These are phyloP conservation scores for Drosophila pseudotalamancana DNA, from an alignment of 2,888 invertebrate species.

Conservation along the genomic window DNA sequence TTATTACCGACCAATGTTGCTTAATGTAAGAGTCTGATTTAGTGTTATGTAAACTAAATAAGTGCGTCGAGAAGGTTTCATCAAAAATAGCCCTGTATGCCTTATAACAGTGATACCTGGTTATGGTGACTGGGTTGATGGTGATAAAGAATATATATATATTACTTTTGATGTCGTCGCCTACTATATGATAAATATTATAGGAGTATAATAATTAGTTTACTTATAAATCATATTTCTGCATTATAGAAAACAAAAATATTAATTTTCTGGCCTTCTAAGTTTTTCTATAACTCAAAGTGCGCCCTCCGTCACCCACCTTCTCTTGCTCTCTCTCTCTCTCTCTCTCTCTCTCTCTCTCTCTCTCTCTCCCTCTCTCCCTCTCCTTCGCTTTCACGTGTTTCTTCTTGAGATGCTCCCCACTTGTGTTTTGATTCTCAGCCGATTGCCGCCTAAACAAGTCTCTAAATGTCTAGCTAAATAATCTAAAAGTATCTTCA, in stretches of 20 bases:
- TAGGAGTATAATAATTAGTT: too few species aligned
- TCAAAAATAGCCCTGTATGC: too few species aligned
- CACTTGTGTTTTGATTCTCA: slow-evolving; percentile 3
- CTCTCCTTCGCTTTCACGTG: not conserved
- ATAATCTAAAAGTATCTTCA: slow-evolving; percentile 31
- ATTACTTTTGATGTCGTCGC: too few species aligned
- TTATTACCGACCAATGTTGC: too few species aligned
- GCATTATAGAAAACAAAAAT: too few species aligned
- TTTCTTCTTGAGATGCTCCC: not conserved
- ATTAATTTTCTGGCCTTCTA: not conserved
- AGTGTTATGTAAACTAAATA: too few species aligned
- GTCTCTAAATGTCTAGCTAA: slow-evolving; percentile 40
- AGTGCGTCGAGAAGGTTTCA: too few species aligned
- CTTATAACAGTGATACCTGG: too few species aligned
- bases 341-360: not conserved
- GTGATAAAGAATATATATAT: too few species aligned
- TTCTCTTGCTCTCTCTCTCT: not conserved
- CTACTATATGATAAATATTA: too few species aligned
- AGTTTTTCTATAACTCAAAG: not conserved
- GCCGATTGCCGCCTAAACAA: slow-evolving; percentile 17
- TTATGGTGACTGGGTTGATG: too few species aligned
- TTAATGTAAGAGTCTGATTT: too few species aligned
- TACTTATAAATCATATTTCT: not conserved
- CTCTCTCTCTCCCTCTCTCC: not conserved
- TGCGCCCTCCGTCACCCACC: not conserved